These are phyloP conservation scores for Heliothis subflexa DNA, from an alignment of 1,140 invertebrate species.

Conservation along the genomic window DNA sequence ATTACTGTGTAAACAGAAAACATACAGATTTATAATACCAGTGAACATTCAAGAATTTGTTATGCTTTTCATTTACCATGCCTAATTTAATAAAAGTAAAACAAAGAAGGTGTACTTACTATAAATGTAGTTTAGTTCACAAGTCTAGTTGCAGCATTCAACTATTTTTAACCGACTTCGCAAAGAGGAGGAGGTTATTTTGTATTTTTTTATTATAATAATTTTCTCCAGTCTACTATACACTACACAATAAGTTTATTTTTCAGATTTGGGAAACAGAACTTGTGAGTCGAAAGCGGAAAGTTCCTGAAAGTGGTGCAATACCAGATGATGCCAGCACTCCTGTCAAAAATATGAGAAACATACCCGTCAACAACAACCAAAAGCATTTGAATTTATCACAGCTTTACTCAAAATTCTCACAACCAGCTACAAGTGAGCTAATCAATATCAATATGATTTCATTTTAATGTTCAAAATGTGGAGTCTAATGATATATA, in stretches of 20 bases:
- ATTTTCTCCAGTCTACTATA: neutral
- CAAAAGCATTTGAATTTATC: conserved; percentile 85
- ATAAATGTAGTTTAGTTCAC: too few relatives aligned
- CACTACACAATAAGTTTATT: neutral
- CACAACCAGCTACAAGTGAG: conserved; percentile 80
- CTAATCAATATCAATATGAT: conserved; percentile 16
- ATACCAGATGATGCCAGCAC: conserved; percentile 67
- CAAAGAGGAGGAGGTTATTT: too few relatives aligned
- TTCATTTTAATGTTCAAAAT: too few relatives aligned
- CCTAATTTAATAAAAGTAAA: conserved; percentile 12
- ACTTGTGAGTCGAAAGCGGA: conserved; percentile 78
- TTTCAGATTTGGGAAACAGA: conserved; percentile 80
- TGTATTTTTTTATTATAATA: neutral
- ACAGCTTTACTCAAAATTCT: conserved; percentile 83
- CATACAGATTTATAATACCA: neutral
- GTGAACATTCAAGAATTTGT: too few relatives aligned
- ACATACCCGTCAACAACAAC: conserved; percentile 75
- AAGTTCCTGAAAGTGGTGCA: conserved; percentile 73
- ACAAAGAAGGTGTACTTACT: conserved; percentile 6
- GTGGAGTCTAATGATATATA: neutral
- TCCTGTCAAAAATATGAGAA: conserved; percentile 78
- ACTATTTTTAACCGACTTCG: too few relatives aligned
- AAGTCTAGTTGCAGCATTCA: too few relatives aligned
- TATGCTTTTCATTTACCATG: too few relatives aligned
- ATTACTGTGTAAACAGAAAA: neutral